Evolutionary conservation across 2,113 vertebrate genomes (phyloP).

Genomic region (Mesitornis unicolor): DNA sequence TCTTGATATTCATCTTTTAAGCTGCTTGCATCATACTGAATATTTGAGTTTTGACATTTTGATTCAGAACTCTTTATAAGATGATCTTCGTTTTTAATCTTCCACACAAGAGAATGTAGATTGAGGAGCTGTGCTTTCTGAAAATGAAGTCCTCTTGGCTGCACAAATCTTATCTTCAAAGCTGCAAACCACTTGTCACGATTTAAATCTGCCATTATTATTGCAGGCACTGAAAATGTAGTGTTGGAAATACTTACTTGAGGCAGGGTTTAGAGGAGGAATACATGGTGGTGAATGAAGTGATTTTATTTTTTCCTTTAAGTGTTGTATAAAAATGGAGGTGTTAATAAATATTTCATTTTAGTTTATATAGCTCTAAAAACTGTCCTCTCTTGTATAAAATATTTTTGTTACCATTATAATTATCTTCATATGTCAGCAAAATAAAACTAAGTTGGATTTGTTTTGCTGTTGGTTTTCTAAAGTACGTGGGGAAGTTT

Average conservation of each 20-base stretch:
- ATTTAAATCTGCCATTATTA: background rate
- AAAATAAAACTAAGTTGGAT: background rate
- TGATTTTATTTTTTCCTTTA: background rate
- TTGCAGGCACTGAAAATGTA: background rate
- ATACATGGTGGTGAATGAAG: background rate
- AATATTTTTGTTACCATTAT: background rate
- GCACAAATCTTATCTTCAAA: background rate
- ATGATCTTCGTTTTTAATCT: fast-evolving
- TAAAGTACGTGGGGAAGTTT: fast-evolving
- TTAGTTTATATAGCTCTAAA: background rate
- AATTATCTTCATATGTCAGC: background rate
- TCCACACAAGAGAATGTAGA: background rate
- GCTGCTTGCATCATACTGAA: fast-evolving
- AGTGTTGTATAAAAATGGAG: background rate
- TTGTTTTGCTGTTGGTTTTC: background rate
- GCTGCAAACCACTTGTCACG: too few species aligned
- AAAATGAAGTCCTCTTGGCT: background rate
- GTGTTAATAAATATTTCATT: background rate
- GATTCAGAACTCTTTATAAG: background rate
- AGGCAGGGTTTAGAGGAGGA: background rate
- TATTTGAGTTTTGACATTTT: background rate
- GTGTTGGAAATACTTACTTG: background rate
- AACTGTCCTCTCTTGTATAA: background rate
- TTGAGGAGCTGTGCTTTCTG: background rate
- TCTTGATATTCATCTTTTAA: background rate